phyloP scores from a whole-genome alignment of 2,113 vertebrate genomes.

The Cavia aperea region DNA sequence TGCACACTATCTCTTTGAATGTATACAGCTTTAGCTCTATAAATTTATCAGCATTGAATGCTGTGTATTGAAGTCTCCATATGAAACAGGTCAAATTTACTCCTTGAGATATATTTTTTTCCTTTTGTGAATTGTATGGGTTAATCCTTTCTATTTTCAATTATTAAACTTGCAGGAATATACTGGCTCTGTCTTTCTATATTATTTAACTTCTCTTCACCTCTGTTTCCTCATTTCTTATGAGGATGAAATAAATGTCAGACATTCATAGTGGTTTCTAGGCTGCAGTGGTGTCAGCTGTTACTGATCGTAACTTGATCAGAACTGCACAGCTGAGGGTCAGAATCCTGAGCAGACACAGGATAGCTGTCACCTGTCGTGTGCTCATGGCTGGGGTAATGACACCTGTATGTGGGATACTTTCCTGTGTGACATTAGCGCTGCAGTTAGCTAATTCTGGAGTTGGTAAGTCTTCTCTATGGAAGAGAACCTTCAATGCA shows the following conservation, averaged over 20 bases:
- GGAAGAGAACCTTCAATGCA: background rate
- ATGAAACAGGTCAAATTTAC: background rate
- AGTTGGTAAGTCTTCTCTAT: background rate
- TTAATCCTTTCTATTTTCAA: background rate
- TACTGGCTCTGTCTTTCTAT: background rate
- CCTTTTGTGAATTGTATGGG: background rate
- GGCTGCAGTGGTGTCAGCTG: too few species aligned
- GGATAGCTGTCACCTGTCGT: background rate
- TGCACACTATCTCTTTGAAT: background rate
- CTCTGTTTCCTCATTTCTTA: background rate
- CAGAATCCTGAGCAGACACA: background rate
- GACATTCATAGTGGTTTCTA: background rate
- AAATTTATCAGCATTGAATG: background rate
- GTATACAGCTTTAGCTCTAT: background rate
- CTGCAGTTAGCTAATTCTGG: background rate
- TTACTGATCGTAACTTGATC: background rate
- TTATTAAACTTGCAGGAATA: slow-evolving; percentile 16
- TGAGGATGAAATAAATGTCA: background rate
- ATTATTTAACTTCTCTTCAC: background rate
- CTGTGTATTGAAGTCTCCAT: background rate
- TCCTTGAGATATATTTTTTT: background rate
- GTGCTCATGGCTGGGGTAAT: background rate
- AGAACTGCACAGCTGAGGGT: background rate
- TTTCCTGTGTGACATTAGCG: background rate
- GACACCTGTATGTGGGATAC: background rate